These are phyloP conservation scores for Vimba vimba DNA, from an alignment of 2,113 vertebrate species.

Conservation along the genomic window DNA sequence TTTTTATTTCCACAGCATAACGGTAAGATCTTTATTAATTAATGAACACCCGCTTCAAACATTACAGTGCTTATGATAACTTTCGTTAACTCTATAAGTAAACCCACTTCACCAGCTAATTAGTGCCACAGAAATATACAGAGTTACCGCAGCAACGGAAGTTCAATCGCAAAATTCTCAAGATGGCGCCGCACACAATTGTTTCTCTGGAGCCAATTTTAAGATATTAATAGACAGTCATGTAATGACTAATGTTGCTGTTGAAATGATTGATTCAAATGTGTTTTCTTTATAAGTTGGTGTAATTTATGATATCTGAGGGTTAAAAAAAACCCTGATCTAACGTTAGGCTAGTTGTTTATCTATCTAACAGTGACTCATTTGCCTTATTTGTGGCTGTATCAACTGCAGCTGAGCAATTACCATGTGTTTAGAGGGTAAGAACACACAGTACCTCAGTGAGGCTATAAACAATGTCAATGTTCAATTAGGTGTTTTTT, in stretches of 20 bases:
- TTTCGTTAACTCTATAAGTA: too few species aligned
- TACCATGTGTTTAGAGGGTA: conserved; percentile 32
- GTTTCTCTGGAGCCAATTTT: background rate
- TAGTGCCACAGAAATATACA: too few species aligned
- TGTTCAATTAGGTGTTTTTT: background rate
- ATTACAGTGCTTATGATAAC: too few species aligned
- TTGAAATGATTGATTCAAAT: background rate
- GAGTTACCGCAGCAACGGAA: too few species aligned
- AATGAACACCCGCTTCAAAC: too few species aligned
- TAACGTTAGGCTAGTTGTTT: background rate
- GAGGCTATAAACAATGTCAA: conserved; percentile 19
- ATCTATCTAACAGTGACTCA: conserved; percentile 14
- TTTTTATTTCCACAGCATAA: too few species aligned
- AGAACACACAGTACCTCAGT: conserved; percentile 27
- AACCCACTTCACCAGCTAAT: too few species aligned
- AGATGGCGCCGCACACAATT: too few species aligned
- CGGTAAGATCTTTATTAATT: too few species aligned
- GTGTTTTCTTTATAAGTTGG: background rate
- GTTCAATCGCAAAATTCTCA: too few species aligned
- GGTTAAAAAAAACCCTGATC: background rate
- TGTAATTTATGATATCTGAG: background rate
- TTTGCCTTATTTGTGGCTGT: conserved; percentile 26
- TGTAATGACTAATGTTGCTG: background rate
- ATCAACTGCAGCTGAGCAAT: conserved; percentile 34
- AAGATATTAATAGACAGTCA: background rate